Base-by-base conservation (phyloP, 2,888 invertebrate genomes). In the Pycnomerus fuliginosus region DNA sequence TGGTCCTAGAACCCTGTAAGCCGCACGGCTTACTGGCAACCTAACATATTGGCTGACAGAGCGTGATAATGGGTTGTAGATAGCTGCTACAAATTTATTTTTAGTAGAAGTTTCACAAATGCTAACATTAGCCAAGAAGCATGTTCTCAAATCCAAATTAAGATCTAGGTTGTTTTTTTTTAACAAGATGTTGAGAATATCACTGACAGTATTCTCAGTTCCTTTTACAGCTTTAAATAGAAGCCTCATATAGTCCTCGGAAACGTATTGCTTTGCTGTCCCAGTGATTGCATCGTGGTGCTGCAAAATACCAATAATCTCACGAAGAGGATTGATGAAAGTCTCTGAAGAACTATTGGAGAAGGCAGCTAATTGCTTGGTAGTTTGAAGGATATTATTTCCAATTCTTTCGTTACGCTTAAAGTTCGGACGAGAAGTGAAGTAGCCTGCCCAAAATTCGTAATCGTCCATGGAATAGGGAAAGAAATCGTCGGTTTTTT, bases 271-370 rank as follows among this genome's bases (percentile, higher is more conserved):
- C 67, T 90, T 85, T 65, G 88, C 89, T 0, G 90, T 90, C 2
- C 90, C 90, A 1, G 90, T 89, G 1, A 94, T 82, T 4, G 78
- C 90, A 66, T 95, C 93, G 64, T 95, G 94, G 64, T 95, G 94
- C 65, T 94, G 93, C 82, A 87, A 82, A 1, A 87, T 73, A 2
- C 86, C 87, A 83, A 88, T 83, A 0, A 87, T 75, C 27, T 78
- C 75, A 28, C 80, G 7, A n/a, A 43, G 23, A 13, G 3, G 71
- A n/a, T 85, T 60, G 1, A 79, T 75, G 4, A 77, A 74, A 33
- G 64, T 57, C 7, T 77, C 75, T 38, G 74, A 69, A n/a, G 78
- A 48, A 3, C 72, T 67, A 0, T 78, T 73, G 10, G 28, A 25
- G n/a, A 87, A 49, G 0, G 83, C 78, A 44, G 83, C 80, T 0